Conservation (phyloP, 2,113 vertebrate species). For the Parotia lawesii region DNA sequence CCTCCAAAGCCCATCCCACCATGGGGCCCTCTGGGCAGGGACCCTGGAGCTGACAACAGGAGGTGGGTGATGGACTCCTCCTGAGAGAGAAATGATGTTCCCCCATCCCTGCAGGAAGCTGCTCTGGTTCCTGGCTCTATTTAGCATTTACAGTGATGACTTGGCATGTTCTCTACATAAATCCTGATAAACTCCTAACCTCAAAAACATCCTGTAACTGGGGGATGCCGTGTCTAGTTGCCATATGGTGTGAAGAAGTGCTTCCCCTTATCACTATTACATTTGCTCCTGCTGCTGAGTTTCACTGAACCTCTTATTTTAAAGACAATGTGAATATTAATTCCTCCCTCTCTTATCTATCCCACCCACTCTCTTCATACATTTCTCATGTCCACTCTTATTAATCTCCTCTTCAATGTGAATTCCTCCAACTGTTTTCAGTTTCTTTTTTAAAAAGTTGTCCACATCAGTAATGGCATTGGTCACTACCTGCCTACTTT, state of each 20-base stretch:
- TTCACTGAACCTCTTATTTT: not conserved
- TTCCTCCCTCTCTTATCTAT: not conserved
- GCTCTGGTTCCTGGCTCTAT: not conserved
- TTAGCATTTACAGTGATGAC: not conserved
- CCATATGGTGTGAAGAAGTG: slow-evolving; percentile 8
- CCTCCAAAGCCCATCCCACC: not conserved
- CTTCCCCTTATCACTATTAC: not conserved
- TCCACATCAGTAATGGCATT: not conserved
- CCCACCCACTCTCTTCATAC: not conserved
- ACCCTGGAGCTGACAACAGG: not conserved
- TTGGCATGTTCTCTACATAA: not conserved
- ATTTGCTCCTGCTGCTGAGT: not conserved
- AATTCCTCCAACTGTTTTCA: not conserved
- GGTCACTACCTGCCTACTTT: not conserved
- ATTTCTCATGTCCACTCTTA: not conserved
- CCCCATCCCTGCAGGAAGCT: not conserved
- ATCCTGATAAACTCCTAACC: slow-evolving; percentile 50
- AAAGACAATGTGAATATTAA: not conserved
- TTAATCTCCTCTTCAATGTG: not conserved
- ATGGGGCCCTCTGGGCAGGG: not conserved
- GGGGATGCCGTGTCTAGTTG: not conserved
- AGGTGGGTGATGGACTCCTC: not conserved
- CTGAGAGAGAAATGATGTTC: not conserved
- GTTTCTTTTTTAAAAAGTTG: not conserved
- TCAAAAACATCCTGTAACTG: slow-evolving; percentile 18